Base-by-base conservation (phyloP, 2,888 invertebrate genomes). In the Gymnocheta viridis region DNA sequence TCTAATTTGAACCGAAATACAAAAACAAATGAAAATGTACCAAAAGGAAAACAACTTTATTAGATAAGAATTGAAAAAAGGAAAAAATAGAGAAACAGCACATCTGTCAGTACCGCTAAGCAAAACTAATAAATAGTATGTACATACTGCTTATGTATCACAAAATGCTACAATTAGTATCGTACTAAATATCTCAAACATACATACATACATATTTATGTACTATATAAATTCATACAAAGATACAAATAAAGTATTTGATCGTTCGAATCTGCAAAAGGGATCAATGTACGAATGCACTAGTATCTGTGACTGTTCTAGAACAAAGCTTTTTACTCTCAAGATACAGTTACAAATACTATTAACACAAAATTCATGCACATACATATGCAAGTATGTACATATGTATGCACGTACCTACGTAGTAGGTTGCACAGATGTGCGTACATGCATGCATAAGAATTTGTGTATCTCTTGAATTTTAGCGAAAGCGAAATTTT, bases 401-500 rank as follows among this genome's bases (percentile, higher is more conserved):
- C 12, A 35, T 73, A 56, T 12, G 32, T 54, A 44, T 32, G 14
- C n/a, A 35, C 6, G 19, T 44, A n/a, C 24, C 7, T 49, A 22
- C 58, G 35, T 35, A 22, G 6, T 0, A 9, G 4, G 2, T 3
- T 12, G 3, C 22, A 22, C 22, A 49, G 10, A 49, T 51, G n/a
- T n/a, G 1, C 27, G n/a, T 27, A 27, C 2, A 54, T 24, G 5
- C 12, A 19, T 9, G 9, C 5, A 7, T 27, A 51, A 2, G 19
- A 2, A 10, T 54, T 27, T 54, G 14, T 49, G 35, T 24, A 22
- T 58, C 35, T 73, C 10, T 38, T 49, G 7, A 19, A 56, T 22
- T 29, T 24, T 22, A 60, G 29, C 32, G 51, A 70, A 73, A 69
- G 51, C 58, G 54, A 77, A 60, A 74, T 38, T 60, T 19, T 67